phyloP scores from a whole-genome alignment of 1,140 invertebrate genomes.

The Ylistrum balloti region DNA sequence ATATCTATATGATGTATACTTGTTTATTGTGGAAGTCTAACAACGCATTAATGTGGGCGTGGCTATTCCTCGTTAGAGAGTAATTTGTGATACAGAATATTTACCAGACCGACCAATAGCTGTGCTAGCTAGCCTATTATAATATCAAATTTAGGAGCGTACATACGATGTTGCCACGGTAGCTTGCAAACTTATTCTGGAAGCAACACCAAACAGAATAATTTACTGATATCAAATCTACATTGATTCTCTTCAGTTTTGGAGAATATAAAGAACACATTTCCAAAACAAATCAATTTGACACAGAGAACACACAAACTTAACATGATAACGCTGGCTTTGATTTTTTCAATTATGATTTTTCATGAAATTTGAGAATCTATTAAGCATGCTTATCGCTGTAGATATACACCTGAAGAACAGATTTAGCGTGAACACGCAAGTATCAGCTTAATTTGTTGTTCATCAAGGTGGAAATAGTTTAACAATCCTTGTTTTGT shows the following conservation, averaged over 20 bases:
- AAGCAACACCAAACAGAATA: not conserved
- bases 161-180: not conserved
- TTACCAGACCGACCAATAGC: conserved; percentile 30
- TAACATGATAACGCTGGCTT: not conserved
- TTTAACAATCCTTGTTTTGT: not conserved
- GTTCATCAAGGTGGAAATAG: not conserved
- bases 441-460: conserved; percentile 35
- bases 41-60: not conserved
- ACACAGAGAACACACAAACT: not conserved
- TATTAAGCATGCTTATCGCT: conserved; percentile 33
- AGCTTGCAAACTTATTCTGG: not conserved
- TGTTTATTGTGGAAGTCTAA: no score
- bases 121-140: not conserved
- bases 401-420: not conserved
- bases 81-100: not conserved
- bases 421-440: conserved; percentile 23
- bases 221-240: no score
- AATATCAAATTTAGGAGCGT: conserved; percentile 31
- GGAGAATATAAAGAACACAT: not conserved
- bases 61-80: not conserved
- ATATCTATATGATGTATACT: no score
- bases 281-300: no score
- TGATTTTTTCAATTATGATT: conserved; percentile 36
- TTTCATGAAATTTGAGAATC: conserved; percentile 36
- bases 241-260: not conserved